phyloP scores from a whole-genome alignment of 2,888 invertebrate species.

The Synanthedon myopaeformis region DNA sequence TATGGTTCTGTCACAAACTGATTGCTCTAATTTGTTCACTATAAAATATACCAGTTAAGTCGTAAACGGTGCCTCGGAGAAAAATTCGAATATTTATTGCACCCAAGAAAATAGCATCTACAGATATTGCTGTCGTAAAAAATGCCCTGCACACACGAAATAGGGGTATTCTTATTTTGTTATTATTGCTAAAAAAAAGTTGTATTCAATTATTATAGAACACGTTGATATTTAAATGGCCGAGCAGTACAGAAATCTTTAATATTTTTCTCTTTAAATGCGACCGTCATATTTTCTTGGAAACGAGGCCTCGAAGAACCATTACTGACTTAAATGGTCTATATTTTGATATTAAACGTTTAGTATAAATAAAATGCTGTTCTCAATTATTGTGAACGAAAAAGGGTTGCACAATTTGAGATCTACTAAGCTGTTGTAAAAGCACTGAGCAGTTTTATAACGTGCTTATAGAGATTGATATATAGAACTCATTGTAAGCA shows the following conservation, averaged over 20 bases:
- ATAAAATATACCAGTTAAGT: conserved; percentile 30
- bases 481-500: too few relatives aligned
- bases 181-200: conserved; percentile 17
- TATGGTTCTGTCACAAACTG: conserved; percentile 35
- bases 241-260: background rate
- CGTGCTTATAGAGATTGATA: too few relatives aligned
- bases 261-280: background rate
- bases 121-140: conserved; percentile 38
- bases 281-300: background rate
- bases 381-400: too few relatives aligned
- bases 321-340: background rate
- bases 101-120: conserved; percentile 14
- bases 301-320: background rate
- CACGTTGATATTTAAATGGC: background rate
- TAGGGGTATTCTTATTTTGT: conserved; percentile 20
- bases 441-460: too few relatives aligned
- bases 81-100: conserved; percentile 29
- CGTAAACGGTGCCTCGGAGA: conserved; percentile 32
- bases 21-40: conserved; percentile 56
- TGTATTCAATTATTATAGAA: conserved; percentile 19
- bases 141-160: conserved; percentile 13
- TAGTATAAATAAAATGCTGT: too few relatives aligned
- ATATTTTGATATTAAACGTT: background rate
- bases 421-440: too few relatives aligned
- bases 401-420: too few relatives aligned